These are phyloP conservation scores for Clusia tigrina DNA, from an alignment of 2,888 invertebrate genomes.

Conservation along the genomic window DNA sequence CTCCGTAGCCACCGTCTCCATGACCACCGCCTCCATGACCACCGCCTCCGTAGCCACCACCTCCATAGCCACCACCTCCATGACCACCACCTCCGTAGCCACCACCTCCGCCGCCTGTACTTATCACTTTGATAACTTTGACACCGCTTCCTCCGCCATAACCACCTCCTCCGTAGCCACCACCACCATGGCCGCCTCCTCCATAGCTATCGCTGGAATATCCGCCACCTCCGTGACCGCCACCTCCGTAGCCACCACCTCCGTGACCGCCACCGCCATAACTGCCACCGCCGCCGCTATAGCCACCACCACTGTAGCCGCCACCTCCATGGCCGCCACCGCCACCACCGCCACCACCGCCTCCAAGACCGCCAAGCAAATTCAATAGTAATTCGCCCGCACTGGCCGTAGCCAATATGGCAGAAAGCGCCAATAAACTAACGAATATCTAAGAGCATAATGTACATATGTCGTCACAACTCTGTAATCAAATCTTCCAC, in stretches of 20 bases:
- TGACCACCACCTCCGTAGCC: constrained; percentile 10
- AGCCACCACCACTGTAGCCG: constrained; percentile 20
- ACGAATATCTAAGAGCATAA: constrained; percentile 21
- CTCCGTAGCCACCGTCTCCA: background rate
- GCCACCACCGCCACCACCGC: constrained; percentile 21
- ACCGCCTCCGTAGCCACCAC: constrained; percentile 8
- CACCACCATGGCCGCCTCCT: constrained; percentile 9
- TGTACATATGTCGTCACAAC: background rate
- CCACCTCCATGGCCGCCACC: constrained; percentile 10
- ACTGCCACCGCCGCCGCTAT: constrained; percentile 14
- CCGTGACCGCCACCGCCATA: constrained; percentile 15
- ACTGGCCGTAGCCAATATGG: constrained; percentile 21
- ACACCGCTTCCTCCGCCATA: constrained; percentile 9
- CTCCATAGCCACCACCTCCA: constrained; percentile 13
- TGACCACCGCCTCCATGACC: background rate
- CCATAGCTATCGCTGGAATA: constrained; percentile 5
- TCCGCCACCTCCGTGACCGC: constrained; percentile 7
- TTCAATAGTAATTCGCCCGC: constrained; percentile 15
- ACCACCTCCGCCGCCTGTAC: background rate
- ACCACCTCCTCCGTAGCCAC: constrained; percentile 9
- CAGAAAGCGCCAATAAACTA: constrained; percentile 25
- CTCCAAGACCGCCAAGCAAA: constrained; percentile 8
- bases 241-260: constrained; percentile 10
- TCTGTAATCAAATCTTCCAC: background rate
- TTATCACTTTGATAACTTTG: constrained; percentile 20